Evolutionary conservation across 1,140 invertebrate genomes (phyloP).

Genomic region (Calephelis nemesis): DNA sequence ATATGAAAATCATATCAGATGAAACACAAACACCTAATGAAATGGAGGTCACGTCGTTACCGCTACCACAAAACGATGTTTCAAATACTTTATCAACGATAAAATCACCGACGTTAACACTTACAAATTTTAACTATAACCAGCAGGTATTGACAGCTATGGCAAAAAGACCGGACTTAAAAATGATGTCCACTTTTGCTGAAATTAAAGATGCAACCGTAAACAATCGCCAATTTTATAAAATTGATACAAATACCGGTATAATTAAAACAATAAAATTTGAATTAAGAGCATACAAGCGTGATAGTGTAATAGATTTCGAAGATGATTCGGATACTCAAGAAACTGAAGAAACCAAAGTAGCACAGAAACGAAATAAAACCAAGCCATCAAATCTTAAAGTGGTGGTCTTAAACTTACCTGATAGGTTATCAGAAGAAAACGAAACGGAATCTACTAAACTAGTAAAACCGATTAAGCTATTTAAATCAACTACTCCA

Average conservation of each 20-base stretch:
- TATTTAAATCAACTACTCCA: not conserved
- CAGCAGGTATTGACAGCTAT: constrained; percentile 11
- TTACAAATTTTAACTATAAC: constrained; percentile 2
- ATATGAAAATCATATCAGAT: constrained; percentile 26
- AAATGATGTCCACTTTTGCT: constrained; percentile 44
- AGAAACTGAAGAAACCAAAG: not conserved
- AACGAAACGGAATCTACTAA: constrained; percentile 9
- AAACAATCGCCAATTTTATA: constrained; percentile 47
- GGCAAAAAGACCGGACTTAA: constrained; percentile 33
- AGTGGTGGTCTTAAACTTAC: constrained; percentile 34
- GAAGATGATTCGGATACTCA: not conserved
- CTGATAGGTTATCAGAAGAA: constrained; percentile 40
- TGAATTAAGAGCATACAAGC: constrained; percentile 30
- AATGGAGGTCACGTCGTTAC: not conserved
- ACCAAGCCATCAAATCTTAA: constrained; percentile 25
- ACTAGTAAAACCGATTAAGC: not conserved
- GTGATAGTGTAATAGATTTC: too few relatives aligned
- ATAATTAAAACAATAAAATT: constrained; percentile 47
- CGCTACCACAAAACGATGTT: not conserved
- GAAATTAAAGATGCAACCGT: constrained; percentile 50
- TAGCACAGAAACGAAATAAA: constrained; percentile 11
- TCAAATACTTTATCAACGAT: not conserved
- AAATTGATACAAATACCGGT: constrained; percentile 48
- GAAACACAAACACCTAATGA: not conserved
- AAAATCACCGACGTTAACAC: not conserved